A percentile compares a stretch with the other conserved stretches of the same genome.
Conservation (phyloP, 2,113 vertebrate genomes). For the Colossoma macropomum region DNA sequence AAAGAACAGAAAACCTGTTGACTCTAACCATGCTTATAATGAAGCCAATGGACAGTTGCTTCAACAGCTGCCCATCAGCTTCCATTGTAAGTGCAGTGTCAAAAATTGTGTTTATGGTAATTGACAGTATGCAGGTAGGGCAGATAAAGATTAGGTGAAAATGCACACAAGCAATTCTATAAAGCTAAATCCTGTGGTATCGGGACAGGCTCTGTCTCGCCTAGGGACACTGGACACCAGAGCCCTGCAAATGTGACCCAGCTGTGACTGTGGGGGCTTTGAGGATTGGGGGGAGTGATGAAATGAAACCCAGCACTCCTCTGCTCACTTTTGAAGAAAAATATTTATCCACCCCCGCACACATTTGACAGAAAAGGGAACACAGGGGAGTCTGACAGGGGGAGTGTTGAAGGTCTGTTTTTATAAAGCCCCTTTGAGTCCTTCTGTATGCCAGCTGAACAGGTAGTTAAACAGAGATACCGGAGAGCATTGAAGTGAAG, state of each 20-base stretch:
- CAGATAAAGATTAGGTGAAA: background rate
- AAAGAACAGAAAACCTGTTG: too few relatives aligned
- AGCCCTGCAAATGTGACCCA: conserved; percentile 35
- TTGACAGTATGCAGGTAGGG: too few relatives aligned
- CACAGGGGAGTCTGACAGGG: background rate
- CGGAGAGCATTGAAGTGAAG: background rate
- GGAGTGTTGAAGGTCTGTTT: background rate
- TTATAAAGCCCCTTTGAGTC: conserved; percentile 30
- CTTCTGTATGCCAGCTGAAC: conserved; percentile 1
- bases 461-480: background rate
- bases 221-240: conserved; percentile 26
- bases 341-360: conserved; percentile 54
- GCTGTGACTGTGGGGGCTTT: conserved; percentile 46
- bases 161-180: background rate
- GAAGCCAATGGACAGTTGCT: too few relatives aligned
- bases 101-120: background rate
- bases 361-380: conserved; percentile 24
- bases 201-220: conserved; percentile 33
- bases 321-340: conserved; percentile 53
- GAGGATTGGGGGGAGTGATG: background rate
- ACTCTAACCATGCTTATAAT: too few relatives aligned
- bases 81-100: too few relatives aligned
- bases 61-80: too few relatives aligned
- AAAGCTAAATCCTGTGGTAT: background rate
- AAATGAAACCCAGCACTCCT: conserved; percentile 37